These are phyloP conservation scores for Montifringilla adamsi DNA, from an alignment of 2,113 vertebrate genomes.

Conservation along the genomic window DNA sequence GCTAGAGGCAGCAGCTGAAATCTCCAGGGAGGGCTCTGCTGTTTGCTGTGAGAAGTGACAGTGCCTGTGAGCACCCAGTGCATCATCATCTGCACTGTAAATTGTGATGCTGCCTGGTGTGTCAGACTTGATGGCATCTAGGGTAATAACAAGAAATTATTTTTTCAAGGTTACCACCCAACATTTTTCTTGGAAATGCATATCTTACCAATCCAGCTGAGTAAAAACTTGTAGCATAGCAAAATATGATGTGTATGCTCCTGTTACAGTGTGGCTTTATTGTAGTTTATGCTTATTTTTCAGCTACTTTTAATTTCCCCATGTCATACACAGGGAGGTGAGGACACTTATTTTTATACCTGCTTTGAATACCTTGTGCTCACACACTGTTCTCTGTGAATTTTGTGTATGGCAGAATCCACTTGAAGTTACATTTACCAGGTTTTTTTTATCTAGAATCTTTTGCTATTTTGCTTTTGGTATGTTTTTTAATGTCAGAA, in stretches of 20 bases:
- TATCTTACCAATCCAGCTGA: neutral
- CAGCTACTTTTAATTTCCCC: neutral
- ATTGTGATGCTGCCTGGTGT: neutral
- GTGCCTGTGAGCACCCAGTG: neutral
- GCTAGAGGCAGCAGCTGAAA: neutral
- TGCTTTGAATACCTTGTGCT: neutral
- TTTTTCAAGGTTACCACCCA: neutral
- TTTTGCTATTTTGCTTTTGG: neutral
- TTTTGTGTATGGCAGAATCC: neutral
- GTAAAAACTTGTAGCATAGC: neutral
- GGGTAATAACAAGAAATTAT: neutral
- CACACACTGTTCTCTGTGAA: neutral
- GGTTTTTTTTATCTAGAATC: neutral
- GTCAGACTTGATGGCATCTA: neutral
- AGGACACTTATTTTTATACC: neutral
- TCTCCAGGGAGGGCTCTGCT: neutral
- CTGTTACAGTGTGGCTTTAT: neutral
- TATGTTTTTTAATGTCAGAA: constrained; percentile 4
- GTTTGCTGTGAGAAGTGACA: neutral
- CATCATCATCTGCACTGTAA: neutral
- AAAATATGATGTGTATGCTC: neutral
- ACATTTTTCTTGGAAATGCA: neutral
- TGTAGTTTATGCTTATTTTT: neutral
- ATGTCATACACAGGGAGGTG: neutral
- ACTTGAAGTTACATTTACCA: neutral